Evolutionary conservation across 2,888 invertebrate species (phyloP).

Genomic region (Isotomurus palustris): DNA sequence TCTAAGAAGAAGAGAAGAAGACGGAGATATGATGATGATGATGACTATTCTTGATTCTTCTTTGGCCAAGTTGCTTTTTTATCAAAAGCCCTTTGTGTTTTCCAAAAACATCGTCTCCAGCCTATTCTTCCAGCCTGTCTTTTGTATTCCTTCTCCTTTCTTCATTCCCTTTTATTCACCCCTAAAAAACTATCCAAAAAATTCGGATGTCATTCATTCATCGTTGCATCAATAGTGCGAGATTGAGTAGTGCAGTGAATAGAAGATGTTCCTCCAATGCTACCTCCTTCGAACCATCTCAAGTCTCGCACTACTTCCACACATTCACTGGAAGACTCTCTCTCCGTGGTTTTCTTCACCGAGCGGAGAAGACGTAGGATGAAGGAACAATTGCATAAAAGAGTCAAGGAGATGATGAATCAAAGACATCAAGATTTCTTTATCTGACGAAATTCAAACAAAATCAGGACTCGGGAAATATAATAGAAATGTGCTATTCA

Average conservation of each 20-base stretch:
- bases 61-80: constrained; percentile 26
- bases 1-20: not conserved
- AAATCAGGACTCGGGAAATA: not conserved
- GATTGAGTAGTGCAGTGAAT: no score
- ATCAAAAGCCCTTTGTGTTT: constrained; percentile 38
- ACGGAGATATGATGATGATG: constrained; percentile 19
- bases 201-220: constrained; percentile 38
- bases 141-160: no score
- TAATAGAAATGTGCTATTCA: not conserved
- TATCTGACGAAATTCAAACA: not conserved
- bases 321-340: not conserved
- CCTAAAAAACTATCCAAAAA: constrained; percentile 21
- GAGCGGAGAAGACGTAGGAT: not conserved
- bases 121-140: constrained; percentile 31
- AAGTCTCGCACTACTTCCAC: no score
- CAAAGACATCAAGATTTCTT: not conserved
- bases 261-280: not conserved
- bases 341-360: not conserved
- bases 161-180: no score
- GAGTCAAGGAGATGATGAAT: not conserved
- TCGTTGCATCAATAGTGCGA: constrained; percentile 8
- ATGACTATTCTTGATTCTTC: constrained; percentile 5
- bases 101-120: constrained; percentile 40
- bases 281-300: no score
- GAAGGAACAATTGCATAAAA: no score